Evolutionary conservation across 1,140 invertebrate genomes (phyloP), one percentile per base, ranked within the genome.

Genomic region (Drosophila orosa): DNA sequence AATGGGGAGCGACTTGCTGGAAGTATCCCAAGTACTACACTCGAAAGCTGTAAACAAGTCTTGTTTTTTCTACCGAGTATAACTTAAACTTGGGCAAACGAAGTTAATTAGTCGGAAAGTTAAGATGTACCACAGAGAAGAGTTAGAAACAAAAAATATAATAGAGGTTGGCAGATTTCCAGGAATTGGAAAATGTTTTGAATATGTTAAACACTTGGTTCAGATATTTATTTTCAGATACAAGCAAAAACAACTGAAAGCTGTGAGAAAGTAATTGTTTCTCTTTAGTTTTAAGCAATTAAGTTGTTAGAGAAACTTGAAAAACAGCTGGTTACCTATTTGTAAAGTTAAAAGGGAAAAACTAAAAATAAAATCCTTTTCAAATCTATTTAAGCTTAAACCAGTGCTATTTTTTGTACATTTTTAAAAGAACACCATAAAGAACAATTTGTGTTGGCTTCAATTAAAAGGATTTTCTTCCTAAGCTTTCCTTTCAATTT

Each of bases 21-120:
- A 27, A 29, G 54, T 37, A 74, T 29, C 19, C 35, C 15, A 72
- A 71, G 67, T 42, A 72, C 40, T 42, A 72, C 40, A 61, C 29
- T 65, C 29, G 19, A 61, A 22, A 40, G 27, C 5, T 65, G 61
- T 65, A 61, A 65, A 60, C 60, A 63, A 39, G 25, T 6, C 13
- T 35, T 24, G n/a, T n/a, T 29, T 61, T 40, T 27, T 13, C n/a
- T 44, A 33, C 27, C 29, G 17, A 31, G 37, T 62, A 24, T 27
- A 22, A n/a, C 9, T 17, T 39, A 40, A 29, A 29, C 17, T 22
- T 29, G 15, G 6, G 9, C 25, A 31, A 59, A 31, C 27, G 12
- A 37, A 60, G 35, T 62, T 60, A 24, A 59, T 60, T 62, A 62
- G 55, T 17, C 31, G 15, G 55, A 62, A 62, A 62, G 60, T 39